A percentile compares a stretch with the other conserved stretches of the same genome.
Evolutionary conservation across 1,140 invertebrate species (phyloP).

Genomic region (Bombus picipes): DNA sequence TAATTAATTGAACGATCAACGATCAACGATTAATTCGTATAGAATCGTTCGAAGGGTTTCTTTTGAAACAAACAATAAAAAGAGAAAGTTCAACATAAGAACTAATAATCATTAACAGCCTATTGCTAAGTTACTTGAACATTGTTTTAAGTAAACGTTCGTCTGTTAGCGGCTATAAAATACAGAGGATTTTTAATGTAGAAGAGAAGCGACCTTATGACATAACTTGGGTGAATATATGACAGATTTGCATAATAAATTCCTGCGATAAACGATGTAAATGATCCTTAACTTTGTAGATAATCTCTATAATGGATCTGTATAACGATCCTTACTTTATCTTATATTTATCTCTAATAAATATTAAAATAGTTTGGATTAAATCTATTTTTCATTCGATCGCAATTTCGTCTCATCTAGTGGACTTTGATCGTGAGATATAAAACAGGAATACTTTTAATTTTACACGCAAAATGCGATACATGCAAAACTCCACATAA

Average conservation of each 20-base stretch:
- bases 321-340: no score
- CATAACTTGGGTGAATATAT: background rate
- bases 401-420: no score
- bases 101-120: background rate
- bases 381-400: no score
- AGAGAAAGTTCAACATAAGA: background rate
- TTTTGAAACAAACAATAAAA: background rate
- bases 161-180: background rate
- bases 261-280: background rate
- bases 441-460: no score
- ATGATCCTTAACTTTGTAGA: background rate
- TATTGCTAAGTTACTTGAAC: background rate
- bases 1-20: background rate
- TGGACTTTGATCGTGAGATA: no score
- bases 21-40: no score
- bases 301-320: no score
- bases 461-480: no score
- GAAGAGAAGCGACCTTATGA: accelerated
- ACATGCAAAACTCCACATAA: background rate
- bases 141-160: background rate
- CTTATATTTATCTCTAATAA: background rate
- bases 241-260: background rate
- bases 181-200: background rate
- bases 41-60: background rate
- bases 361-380: background rate